Evolutionary conservation across 2,113 vertebrate species (phyloP), one percentile per base, ranked within the genome.

Genomic region (Heterochromis multidens): DNA sequence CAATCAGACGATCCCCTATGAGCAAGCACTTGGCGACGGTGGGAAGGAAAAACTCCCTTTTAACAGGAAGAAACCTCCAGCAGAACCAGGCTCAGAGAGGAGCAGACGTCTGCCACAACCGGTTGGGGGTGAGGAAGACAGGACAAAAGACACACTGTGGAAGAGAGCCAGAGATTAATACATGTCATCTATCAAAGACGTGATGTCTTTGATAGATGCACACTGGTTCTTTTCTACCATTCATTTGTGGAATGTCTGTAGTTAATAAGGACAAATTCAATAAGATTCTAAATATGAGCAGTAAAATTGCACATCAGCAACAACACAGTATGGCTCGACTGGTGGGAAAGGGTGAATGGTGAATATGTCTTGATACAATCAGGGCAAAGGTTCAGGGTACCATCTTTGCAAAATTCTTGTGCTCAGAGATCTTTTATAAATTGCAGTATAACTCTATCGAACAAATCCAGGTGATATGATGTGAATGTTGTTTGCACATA

Each of bases 361-460:
- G 33, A 35, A 35, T 35, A 35, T 35, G 33, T 35, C 33, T 35
- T 35, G 7, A 4, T 35, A 35, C 33, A 33, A 5, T 35, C 33
- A 35, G 5, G n/a, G 2, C 0, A 40, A 43, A 67, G n/a, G 0
- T 67, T 25, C 35, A 40, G 2, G n/a, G 35, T 16, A 25, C 35
- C n/a, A 43, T n/a, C 11, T 13, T 43, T 43, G 40, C 40, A 43
- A 43, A 43, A 12, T 17, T 1, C n/a, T 43, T n/a, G 43, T 67
- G 4, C 13, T 40, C 35, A 43, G 63, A 40, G 35, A 43, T 67
- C 35, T 67, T 67, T 43, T 25, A 6, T 67, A 43, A 0, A 0
- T 3, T 67, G 13, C 33, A 35, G 33, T 25, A 0, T 40, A 35
- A 16, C 35, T 67, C 4, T 65, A 33, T 40, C 35, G 40, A 43